Evolutionary conservation across 2,797 vertebrate genomes (phyloP), one percentile per base, ranked within the genome.

Genomic region (Cetoscarus ocellatus): DNA sequence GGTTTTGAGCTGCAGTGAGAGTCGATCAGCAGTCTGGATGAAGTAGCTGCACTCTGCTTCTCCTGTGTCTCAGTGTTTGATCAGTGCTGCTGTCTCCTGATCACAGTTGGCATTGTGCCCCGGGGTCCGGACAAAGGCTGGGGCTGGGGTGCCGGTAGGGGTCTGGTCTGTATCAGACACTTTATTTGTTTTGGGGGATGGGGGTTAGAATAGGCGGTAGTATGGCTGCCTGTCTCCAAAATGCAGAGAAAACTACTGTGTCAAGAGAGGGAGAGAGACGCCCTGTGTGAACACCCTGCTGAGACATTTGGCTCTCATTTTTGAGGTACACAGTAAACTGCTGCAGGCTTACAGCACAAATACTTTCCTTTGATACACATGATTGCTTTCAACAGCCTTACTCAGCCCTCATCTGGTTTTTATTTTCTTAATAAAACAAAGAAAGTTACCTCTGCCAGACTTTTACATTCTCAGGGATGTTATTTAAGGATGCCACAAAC

Each of bases 161-260:
- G 86, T 78, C 86, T 88, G 86, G 73, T 75, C 80, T 91, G 59
- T 86, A 90, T 93, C 88, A 90, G 86, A 85, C 75, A 64, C 79
- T 83, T 82, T 91, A 86, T 93, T 92, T 92, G 86, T 92, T 91
- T 91, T 86, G 86, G 88, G 80, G 87, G 90, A 67, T 75, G 78
- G 77, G 61, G 68, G 67, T 38, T 54, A 49, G 84, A 64, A 56
- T 71, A 57, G 71, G 66, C 71, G 59, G 64, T 19, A 40, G 61
- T 57, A 67, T 53, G 66, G 61, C 75, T 73, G 38, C 54, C 72
- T 74, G 67, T 79, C 83, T 50, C 70, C 67, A 63, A 56, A 57
- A 19, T 59, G 58, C 57, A 76, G 63, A 84, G 72, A 84, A 27
- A 83, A 85, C 75, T 77, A 73, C 80, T 75, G 79, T 85, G 83